These are phyloP conservation scores for Xyrichtys novacula DNA, from an alignment of 2,797 vertebrate species.

Conservation along the genomic window DNA sequence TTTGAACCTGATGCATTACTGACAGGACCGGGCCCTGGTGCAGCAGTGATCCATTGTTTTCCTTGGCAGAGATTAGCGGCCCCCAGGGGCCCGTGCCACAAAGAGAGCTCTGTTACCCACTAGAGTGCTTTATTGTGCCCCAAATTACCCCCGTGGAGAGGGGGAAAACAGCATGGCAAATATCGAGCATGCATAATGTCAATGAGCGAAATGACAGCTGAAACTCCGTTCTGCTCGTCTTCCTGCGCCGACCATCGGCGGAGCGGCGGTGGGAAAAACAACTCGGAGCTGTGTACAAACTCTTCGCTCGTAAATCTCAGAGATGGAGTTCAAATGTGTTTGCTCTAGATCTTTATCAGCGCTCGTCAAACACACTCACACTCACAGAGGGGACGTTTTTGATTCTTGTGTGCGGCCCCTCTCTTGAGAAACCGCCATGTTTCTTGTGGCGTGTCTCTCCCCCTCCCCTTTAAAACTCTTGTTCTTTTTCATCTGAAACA, in stretches of 20 bases:
- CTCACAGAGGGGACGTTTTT: slow-evolving; percentile 15
- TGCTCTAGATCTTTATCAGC: slow-evolving; percentile 4
- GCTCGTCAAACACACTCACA: slow-evolving; percentile 25
- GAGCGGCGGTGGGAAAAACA: slow-evolving; percentile 7
- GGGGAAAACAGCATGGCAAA: slow-evolving; percentile 91
- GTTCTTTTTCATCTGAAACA: slow-evolving; percentile 56
- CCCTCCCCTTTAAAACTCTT: slow-evolving; percentile 47
- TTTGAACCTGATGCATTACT: slow-evolving; percentile 86
- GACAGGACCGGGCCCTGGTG: slow-evolving; percentile 88
- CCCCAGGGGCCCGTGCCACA: slow-evolving; percentile 93
- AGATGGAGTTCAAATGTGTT: slow-evolving; percentile 15
- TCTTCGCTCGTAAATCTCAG: slow-evolving; percentile 10
- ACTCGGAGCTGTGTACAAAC: background rate
- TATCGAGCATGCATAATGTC: slow-evolving; percentile 92
- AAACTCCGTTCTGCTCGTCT: slow-evolving; percentile 70
- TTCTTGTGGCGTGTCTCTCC: slow-evolving; percentile 45
- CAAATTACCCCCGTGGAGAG: slow-evolving; percentile 90
- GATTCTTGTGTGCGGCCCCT: slow-evolving; percentile 7
- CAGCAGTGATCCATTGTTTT: slow-evolving; percentile 94
- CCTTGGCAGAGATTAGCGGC: slow-evolving; percentile 93
- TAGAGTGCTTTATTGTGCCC: slow-evolving; percentile 94
- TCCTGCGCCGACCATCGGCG: slow-evolving; percentile 3
- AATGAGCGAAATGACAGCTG: slow-evolving; percentile 91
- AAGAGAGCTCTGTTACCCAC: slow-evolving; percentile 96
- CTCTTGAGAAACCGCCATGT: slow-evolving; percentile 40